A percentile compares a stretch with the other conserved stretches of the same genome.
phyloP scores from a whole-genome alignment of 2,113 vertebrate species.

The Cryptoleucopteryx plumbea region DNA sequence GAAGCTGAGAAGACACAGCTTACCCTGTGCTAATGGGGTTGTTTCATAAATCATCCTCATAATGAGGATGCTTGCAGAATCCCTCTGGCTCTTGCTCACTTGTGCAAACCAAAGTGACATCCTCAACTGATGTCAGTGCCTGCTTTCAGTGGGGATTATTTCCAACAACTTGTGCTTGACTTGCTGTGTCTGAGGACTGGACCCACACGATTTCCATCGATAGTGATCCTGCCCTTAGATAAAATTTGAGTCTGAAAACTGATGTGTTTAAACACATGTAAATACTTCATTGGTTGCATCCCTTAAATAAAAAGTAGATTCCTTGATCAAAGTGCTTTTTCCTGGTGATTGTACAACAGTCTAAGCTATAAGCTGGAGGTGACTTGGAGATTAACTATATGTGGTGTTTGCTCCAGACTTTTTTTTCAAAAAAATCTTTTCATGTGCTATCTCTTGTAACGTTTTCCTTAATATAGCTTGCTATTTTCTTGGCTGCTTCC shows the following conservation, averaged over 20 bases:
- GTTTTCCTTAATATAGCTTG: not conserved
- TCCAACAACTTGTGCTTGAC: not conserved
- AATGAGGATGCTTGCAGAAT: not conserved
- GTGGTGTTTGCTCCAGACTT: not conserved
- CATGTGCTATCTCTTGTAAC: not conserved
- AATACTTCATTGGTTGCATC: not conserved
- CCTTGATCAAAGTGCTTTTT: not conserved
- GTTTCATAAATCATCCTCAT: not conserved
- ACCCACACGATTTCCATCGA: not conserved
- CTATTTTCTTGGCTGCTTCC: not conserved
- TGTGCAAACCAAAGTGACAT: not conserved
- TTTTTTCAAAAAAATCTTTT: not conserved
- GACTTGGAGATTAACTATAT: not conserved
- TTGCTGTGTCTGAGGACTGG: not conserved
- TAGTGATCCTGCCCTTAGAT: not conserved
- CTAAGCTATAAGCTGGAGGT: not conserved
- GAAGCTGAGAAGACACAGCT: not conserved
- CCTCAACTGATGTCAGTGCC: not conserved
- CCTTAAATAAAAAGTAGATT: not conserved
- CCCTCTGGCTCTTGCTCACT: not conserved
- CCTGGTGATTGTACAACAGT: not conserved
- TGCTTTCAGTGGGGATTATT: not conserved
- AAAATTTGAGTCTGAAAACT: not conserved
- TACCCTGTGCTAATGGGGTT: not conserved
- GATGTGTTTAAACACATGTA: not conserved